Percentiles rank a stretch among this genome's conserved stretches.
phyloP scores from a whole-genome alignment of 2,797 vertebrate species.

The Crossoptilon crossoptilon region DNA sequence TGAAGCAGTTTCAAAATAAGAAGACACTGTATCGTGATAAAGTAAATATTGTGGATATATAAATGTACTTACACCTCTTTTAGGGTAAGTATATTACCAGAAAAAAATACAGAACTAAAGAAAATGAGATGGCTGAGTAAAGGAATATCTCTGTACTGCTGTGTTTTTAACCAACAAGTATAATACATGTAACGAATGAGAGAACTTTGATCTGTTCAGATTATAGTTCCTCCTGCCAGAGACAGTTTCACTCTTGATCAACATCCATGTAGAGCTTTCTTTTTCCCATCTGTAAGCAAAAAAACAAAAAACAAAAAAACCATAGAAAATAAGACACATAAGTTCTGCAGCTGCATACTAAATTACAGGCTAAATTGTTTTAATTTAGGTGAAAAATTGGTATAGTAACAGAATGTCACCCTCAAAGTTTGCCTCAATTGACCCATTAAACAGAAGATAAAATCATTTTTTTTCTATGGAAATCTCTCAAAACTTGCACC shows the following conservation, averaged over 20 bases:
- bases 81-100: background rate
- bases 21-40: background rate
- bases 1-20: background rate
- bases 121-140: background rate
- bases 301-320: background rate
- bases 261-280: background rate
- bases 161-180: constrained; percentile 42
- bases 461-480: constrained; percentile 35
- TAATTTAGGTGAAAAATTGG: constrained; percentile 70
- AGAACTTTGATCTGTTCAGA: constrained; percentile 50
- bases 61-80: background rate
- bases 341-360: constrained; percentile 60
- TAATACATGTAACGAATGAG: constrained; percentile 16
- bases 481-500: constrained; percentile 50
- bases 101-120: constrained; percentile 6
- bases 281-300: constrained; percentile 21
- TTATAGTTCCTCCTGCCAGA: constrained; percentile 61
- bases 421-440: constrained; percentile 52
- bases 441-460: constrained; percentile 57
- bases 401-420: constrained; percentile 69
- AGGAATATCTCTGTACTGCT: background rate
- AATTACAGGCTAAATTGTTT: constrained; percentile 70
- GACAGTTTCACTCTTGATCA: constrained; percentile 37
- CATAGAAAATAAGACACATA: constrained; percentile 62
- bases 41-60: background rate